Evolutionary conservation across 2,797 vertebrate species (phyloP).

Genomic region (Gadopsis marmoratus): DNA sequence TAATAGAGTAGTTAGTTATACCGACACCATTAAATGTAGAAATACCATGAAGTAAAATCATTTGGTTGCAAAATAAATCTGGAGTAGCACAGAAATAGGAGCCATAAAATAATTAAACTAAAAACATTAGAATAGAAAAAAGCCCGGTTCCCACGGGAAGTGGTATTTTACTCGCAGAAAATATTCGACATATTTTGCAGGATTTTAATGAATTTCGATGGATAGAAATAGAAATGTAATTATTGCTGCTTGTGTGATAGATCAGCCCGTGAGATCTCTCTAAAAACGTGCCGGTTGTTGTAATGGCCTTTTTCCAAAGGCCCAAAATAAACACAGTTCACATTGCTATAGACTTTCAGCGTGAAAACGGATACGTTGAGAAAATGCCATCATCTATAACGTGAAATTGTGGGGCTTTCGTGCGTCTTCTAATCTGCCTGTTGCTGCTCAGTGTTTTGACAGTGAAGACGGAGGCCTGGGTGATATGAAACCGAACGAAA

Average conservation of each 20-base stretch:
- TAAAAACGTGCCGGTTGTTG: neutral
- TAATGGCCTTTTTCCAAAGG: conserved; percentile 11
- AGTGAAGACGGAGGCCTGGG: conserved; percentile 65
- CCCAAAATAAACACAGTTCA: conserved; percentile 39
- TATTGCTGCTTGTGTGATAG: conserved; percentile 13
- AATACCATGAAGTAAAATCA: neutral
- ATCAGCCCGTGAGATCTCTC: conserved; percentile 7
- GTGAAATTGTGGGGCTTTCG: conserved; percentile 39
- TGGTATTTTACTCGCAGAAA: conserved; percentile 23
- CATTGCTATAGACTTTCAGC: conserved; percentile 29
- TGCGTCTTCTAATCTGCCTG: conserved; percentile 64
- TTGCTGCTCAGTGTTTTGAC: conserved; percentile 70
- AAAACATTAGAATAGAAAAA: neutral
- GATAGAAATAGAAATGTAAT: conserved; percentile 37
- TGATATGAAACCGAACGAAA: conserved; percentile 80
- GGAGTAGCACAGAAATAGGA: conserved; percentile 21
- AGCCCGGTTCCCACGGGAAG: conserved; percentile 26
- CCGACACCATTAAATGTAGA: neutral
- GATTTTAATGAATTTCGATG: conserved; percentile 44
- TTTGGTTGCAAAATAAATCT: conserved; percentile 1
- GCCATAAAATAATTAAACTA: neutral
- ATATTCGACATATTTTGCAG: conserved; percentile 18
- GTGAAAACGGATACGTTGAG: conserved; percentile 47
- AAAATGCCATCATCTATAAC: conserved; percentile 45
- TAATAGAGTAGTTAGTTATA: neutral